phyloP scores from a whole-genome alignment of 2,888 invertebrate species.

The Cantharis flavilabris region DNA sequence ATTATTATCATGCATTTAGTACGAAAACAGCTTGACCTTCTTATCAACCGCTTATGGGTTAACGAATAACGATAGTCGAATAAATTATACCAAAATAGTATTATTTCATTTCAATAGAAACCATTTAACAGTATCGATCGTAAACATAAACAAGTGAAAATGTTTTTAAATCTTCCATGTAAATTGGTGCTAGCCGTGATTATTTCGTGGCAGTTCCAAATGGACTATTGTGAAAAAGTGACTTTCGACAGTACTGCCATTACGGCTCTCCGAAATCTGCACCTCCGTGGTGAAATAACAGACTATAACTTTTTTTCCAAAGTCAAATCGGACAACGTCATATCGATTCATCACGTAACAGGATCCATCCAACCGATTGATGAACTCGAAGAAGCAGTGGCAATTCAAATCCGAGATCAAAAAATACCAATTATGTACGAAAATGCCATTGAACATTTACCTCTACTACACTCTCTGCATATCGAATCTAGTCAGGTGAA shows the following conservation, averaged over 20 bases:
- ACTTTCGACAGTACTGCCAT: slow-evolving; percentile 19
- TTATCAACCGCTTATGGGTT: slow-evolving; percentile 1
- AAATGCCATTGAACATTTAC: slow-evolving; percentile 36
- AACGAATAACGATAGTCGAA: not conserved
- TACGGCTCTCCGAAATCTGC: slow-evolving; percentile 10
- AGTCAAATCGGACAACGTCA: not conserved
- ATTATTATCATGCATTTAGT: not conserved
- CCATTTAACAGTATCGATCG: not conserved
- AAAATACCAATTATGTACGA: slow-evolving; percentile 11
- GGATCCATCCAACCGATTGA: slow-evolving; percentile 11
- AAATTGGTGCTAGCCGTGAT: not conserved
- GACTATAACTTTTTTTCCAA: slow-evolving; percentile 22
- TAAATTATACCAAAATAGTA: not conserved
- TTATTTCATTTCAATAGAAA: not conserved
- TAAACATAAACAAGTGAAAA: slow-evolving; percentile 2
- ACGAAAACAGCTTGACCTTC: not conserved
- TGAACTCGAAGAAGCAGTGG: slow-evolving; percentile 19
- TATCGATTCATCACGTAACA: slow-evolving; percentile 9
- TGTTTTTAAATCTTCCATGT: not conserved
- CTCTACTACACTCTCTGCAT: slow-evolving; percentile 19
- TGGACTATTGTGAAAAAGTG: not conserved
- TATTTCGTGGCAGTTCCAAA: not conserved
- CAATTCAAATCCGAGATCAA: slow-evolving; percentile 15
- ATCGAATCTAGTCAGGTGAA: slow-evolving; percentile 19
- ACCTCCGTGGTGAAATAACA: slow-evolving; percentile 5